Percentiles rank a stretch among this genome's conserved stretches.
These are phyloP conservation scores for Lucifuga dentata DNA, from an alignment of 2,113 vertebrate species.

Conservation along the genomic window DNA sequence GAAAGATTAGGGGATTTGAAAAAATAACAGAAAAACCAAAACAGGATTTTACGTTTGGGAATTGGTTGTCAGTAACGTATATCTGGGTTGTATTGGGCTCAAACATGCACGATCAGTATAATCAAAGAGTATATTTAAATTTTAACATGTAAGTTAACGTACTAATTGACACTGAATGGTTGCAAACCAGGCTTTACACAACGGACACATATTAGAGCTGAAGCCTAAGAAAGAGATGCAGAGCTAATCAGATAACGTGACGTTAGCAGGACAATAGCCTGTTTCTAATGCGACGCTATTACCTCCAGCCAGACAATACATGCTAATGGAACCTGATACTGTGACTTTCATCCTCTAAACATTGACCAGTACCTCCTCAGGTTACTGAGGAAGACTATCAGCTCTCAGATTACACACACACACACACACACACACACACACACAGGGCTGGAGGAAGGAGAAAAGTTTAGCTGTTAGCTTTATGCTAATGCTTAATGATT, in stretches of 20 bases:
- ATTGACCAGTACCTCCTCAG: constrained; percentile 45
- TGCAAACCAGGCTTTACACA: too few species aligned
- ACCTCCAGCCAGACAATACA: constrained; percentile 44
- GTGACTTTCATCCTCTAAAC: constrained; percentile 49
- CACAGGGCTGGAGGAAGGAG: background rate
- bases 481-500: background rate
- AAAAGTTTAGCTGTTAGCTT: constrained; percentile 7
- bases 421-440: background rate
- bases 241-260: constrained; percentile 18
- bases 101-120: too few species aligned
- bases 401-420: constrained; percentile 30
- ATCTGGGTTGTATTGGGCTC: too few species aligned
- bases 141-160: too few species aligned
- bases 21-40: too few species aligned
- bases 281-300: constrained; percentile 37
- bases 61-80: too few species aligned
- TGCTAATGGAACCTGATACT: constrained; percentile 53
- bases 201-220: background rate
- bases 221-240: constrained; percentile 19
- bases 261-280: constrained; percentile 46
- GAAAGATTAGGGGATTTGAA: too few species aligned
- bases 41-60: too few species aligned
- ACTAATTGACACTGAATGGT: too few species aligned
- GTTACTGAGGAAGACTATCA: constrained; percentile 33
- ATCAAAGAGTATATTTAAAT: too few species aligned